Base-by-base conservation (phyloP, 2,888 invertebrate genomes). In the Andrena praecox region DNA sequence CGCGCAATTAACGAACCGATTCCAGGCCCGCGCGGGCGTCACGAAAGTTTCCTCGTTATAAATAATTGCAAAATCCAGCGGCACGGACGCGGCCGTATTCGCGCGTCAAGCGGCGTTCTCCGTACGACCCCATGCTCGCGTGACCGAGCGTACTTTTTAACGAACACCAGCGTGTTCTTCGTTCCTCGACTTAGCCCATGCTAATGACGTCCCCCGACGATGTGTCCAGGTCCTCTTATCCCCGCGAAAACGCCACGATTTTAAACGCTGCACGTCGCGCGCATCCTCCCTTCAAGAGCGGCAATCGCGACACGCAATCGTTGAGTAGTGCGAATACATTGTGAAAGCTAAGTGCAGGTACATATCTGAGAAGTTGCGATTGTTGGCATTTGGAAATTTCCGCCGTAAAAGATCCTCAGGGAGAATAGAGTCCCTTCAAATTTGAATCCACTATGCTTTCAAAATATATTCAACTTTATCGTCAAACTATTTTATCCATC, bases 31-130 rank as follows among this genome's bases (percentile, higher is more conserved):
- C 71, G 59, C 24, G 8, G 66, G 62, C 66, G 75, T 48, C 68
- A 64, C 78, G 59, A 86, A 92, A 92, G 90, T 92, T 92, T 89
- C 81, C 91, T 92, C 91, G 90, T 92, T 92, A 92, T 89, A 91
- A 91, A 92, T 90, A 90, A 91, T 90, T 91, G 89, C 90, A 87
- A 91, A 90, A 89, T 87, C 85, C 77, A 75, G 68, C 48, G 66
- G 64, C 12, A 35, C 42, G 71, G 64, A 68, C 75, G 67, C 75
- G 67, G 50, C 50, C 42, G 64, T 52, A 5, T 33, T 24, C 42
- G 20, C 12, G 63, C 63, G 68, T 81, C 80, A 76, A 80, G 71
- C 75, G 71, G 56, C 48, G 60, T 35, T 12, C 52, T 29, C 27
- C 10, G 35, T 12, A 54, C 29, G 50, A 73, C 35, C 72, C 48